Percentiles rank a stretch among this genome's conserved stretches.
Evolutionary conservation across 1,140 invertebrate species (phyloP).

Genomic region (Pseudomyrmex sp.): DNA sequence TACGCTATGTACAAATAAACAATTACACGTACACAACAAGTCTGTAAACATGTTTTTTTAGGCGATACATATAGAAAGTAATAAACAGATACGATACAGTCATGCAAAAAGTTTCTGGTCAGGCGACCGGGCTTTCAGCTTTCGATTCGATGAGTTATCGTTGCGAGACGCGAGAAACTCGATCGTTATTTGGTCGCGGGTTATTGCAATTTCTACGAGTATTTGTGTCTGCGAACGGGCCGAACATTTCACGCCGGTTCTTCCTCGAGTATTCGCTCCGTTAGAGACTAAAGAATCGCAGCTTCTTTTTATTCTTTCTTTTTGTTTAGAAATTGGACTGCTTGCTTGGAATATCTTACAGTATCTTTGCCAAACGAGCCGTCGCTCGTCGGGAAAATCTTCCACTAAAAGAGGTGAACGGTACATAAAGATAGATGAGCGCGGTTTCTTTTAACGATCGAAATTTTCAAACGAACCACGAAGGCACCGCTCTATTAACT

Average conservation of each 20-base stretch:
- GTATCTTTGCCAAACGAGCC: constrained; percentile 64
- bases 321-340: constrained; percentile 63
- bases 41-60: neutral
- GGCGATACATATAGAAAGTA: neutral
- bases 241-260: neutral
- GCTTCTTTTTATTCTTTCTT: neutral
- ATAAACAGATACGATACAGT: neutral
- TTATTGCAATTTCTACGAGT: neutral
- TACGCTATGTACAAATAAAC: neutral
- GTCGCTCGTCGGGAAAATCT: constrained; percentile 46
- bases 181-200: neutral
- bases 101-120: neutral
- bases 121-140: neutral
- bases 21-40: neutral
- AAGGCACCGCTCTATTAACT: constrained; percentile 74
- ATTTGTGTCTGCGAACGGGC: no score
- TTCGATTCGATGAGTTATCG: constrained; percentile 13
- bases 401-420: constrained; percentile 60
- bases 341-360: constrained; percentile 47
- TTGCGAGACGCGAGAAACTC: constrained; percentile 33
- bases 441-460: constrained; percentile 72
- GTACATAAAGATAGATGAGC: constrained; percentile 29
- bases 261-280: neutral
- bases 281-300: neutral
- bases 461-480: constrained; percentile 75